Conservation (phyloP, 2,888 invertebrate genomes). For the Dicyrtomina minuta region DNA sequence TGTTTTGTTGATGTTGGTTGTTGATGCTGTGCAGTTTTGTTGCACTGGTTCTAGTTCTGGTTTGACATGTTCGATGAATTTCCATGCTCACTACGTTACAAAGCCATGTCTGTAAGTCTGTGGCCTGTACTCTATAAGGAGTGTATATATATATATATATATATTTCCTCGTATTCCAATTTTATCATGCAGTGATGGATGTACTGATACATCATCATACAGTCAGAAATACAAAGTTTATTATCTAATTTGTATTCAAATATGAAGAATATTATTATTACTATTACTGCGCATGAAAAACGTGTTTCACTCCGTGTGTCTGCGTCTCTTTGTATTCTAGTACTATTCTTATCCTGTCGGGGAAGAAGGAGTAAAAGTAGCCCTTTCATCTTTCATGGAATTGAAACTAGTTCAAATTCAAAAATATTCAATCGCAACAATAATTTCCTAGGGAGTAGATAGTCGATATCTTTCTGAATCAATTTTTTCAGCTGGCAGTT, state of each 20-base stretch:
- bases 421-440: too few species aligned
- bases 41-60: neutral
- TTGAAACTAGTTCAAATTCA: too few species aligned
- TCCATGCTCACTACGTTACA: neutral
- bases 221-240: conserved; percentile 9
- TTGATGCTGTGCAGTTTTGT: neutral
- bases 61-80: neutral
- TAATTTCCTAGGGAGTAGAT: too few species aligned
- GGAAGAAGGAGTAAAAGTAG: too few species aligned
- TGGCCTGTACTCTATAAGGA: neutral
- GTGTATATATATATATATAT: neutral
- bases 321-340: neutral
- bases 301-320: conserved; percentile 15
- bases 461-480: too few species aligned
- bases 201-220: too few species aligned
- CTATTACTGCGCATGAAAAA: neutral
- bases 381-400: too few species aligned
- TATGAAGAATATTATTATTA: neutral
- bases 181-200: neutral
- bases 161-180: neutral
- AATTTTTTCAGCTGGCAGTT: too few species aligned
- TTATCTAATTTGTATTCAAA: conserved; percentile 24
- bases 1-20: too few species aligned
- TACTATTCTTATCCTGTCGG: too few species aligned
- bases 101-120: neutral